Conservation (phyloP, 2,888 invertebrate species). For the Linyphia triangularis region DNA sequence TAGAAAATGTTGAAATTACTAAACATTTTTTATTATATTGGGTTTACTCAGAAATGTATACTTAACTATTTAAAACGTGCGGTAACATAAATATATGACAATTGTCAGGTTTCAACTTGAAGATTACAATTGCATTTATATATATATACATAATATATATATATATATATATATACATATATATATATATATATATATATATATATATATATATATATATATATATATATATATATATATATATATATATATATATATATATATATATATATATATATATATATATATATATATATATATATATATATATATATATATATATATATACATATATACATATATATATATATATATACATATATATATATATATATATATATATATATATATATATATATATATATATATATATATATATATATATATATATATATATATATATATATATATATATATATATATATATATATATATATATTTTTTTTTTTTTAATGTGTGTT, state of each 20-base stretch:
- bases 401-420: background rate
- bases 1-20: background rate
- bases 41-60: background rate
- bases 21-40: background rate
- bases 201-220: slow-evolving; percentile 11
- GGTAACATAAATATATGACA: too few species aligned
- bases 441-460: background rate
- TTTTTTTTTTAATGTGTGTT: too few species aligned
- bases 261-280: slow-evolving; percentile 10
- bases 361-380: background rate
- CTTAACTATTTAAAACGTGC: too few species aligned
- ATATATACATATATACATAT: background rate
- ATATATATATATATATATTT: background rate
- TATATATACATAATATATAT: slow-evolving; percentile 6
- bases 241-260: slow-evolving; percentile 17
- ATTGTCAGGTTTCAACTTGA: too few species aligned
- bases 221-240: slow-evolving; percentile 17
- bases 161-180: slow-evolving; percentile 11
- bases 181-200: slow-evolving; percentile 22
- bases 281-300: slow-evolving; percentile 5
- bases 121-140: background rate
- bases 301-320: slow-evolving; percentile 5
- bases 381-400: background rate
- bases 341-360: background rate
- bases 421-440: background rate